These are phyloP conservation scores for Tiliqua scincoides DNA, from an alignment of 2,113 vertebrate genomes.

Conservation along the genomic window DNA sequence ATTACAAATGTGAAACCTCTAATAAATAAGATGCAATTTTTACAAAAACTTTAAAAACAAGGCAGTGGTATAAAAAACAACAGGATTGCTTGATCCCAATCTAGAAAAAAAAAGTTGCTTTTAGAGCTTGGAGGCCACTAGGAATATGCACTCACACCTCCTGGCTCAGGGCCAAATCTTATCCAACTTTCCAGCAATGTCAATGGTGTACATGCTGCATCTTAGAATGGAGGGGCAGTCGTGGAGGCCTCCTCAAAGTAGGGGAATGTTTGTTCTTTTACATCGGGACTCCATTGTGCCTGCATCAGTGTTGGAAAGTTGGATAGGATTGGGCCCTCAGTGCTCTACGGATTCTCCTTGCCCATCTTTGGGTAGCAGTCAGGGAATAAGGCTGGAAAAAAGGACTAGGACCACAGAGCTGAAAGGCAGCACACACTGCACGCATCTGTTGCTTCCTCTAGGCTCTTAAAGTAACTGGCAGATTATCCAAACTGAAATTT, in stretches of 20 bases:
- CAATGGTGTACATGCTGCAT: too few relatives aligned
- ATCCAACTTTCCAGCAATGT: too few relatives aligned
- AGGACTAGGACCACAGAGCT: neutral
- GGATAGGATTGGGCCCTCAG: too few relatives aligned
- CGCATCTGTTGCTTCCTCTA: conserved; percentile 18
- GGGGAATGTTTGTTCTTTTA: too few relatives aligned
- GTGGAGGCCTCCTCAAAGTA: too few relatives aligned
- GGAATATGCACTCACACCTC: neutral
- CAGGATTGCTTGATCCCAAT: neutral
- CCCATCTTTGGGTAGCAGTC: neutral
- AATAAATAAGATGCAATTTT: conserved; percentile 34
- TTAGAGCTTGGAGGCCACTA: neutral
- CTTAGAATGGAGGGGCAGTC: too few relatives aligned
- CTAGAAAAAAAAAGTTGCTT: neutral
- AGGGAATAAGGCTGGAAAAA: neutral
- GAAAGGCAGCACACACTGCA: neutral
- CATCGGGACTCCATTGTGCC: too few relatives aligned
- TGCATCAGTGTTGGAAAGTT: too few relatives aligned
- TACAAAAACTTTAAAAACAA: conserved; percentile 63
- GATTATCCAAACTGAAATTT: neutral
- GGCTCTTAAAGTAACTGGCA: neutral
- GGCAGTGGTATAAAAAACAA: conserved; percentile 50
- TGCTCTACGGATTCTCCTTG: neutral
- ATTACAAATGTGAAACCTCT: conserved; percentile 15
- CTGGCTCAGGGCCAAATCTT: too few relatives aligned